Conservation (phyloP, 2,888 invertebrate species). For the Drosophila colorata region DNA sequence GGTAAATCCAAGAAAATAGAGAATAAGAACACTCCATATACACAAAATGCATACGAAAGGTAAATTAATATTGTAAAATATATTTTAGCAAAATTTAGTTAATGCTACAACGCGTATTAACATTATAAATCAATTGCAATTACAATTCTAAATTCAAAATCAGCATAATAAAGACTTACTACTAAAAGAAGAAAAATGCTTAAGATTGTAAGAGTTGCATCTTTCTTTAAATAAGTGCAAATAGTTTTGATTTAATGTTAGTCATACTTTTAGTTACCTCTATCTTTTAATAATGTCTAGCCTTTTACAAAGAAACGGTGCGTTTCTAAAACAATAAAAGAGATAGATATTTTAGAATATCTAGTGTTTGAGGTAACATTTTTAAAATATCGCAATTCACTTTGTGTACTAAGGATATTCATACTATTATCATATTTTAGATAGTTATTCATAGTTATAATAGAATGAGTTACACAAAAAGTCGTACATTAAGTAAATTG, state of each 20-base stretch:
- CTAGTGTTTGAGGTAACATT: constrained; percentile 28
- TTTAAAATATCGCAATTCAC: constrained; percentile 35
- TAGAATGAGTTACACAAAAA: constrained; percentile 56
- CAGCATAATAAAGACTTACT: constrained; percentile 73
- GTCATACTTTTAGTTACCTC: constrained; percentile 72
- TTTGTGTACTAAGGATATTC: constrained; percentile 34
- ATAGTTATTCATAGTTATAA: constrained; percentile 50
- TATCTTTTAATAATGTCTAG: constrained; percentile 51
- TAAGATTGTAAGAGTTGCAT: constrained; percentile 26
- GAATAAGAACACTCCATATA: constrained; percentile 66
- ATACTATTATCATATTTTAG: constrained; percentile 48
- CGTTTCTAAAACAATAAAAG: constrained; percentile 47
- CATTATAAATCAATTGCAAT: constrained; percentile 47
- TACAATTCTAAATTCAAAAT: constrained; percentile 64
- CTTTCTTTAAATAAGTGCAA: constrained; percentile 50
- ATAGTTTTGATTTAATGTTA: constrained; percentile 60
- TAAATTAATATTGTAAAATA: constrained; percentile 44
- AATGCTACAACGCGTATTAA: constrained; percentile 32
- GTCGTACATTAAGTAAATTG: constrained; percentile 53
- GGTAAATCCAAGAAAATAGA: constrained; percentile 13
- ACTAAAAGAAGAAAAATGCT: constrained; percentile 39
- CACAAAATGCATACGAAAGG: constrained; percentile 26
- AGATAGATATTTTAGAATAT: constrained; percentile 27
- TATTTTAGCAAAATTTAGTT: constrained; percentile 70
- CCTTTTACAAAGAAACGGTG: constrained; percentile 53